Base-by-base conservation (phyloP, 2,888 invertebrate species). In the Hoplodrina ambigua region DNA sequence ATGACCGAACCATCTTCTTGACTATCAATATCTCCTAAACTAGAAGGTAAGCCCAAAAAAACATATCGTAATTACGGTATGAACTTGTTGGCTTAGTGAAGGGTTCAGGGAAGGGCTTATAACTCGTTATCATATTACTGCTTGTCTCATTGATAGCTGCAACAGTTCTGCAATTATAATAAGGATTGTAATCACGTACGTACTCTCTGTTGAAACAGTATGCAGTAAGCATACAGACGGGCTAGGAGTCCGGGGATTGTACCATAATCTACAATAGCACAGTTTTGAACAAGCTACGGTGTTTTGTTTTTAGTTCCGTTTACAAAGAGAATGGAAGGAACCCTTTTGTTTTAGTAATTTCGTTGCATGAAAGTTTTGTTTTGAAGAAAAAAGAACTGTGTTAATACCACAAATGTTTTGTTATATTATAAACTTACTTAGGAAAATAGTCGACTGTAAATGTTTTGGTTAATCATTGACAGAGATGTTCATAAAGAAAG, bases 171-270 rank as follows among this genome's bases (percentile, higher is more conserved):
- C 37, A 71, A 58, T 65, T 71, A 64, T 57, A 77, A 20, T 60
- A 25, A 11, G 37, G 20, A 61, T 72, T 56, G 41, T 63, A 54
- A 69, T 73, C 64, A 73, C 64, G 60, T 58, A n/a, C n/a, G 15
- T 4, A 54, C n/a, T 61, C 56, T 50, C 13, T 13, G 60, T 65
- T 55, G 50, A 2, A n/a, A 62, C 58, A 58, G 50, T 61, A 63
- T 60, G 63, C 61, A 66, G 19, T 33, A 49, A 54, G 61, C 64
- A 77, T 49, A 55, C 64, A 41, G 17, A 61, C 37, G n/a, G 17
- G 49, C 6, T 30, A 5, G 30, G 15, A 57, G 11, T 60, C 25
- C 44, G 4, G 20, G n/a, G 19, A 61, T 53, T 41, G 10, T n/a
- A 41, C n/a, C 4, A 10, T 64, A 58, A 59, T 68, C 52, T 66